Base-by-base conservation (phyloP, 2,797 vertebrate species). In the Acrossocheilus wenchowensis region DNA sequence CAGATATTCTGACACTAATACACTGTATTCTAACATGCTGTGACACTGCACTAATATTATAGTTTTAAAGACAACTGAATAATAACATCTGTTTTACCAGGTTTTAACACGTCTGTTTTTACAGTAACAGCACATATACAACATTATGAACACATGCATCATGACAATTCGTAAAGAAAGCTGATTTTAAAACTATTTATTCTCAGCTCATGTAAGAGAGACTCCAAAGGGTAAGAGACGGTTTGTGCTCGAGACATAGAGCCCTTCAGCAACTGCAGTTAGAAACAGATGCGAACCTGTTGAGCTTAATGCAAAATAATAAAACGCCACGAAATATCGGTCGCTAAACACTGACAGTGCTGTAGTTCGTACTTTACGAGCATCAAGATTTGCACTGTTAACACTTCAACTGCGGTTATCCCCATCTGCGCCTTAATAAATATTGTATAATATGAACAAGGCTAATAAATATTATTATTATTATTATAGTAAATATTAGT, bases 281-380 rank as follows among this genome's bases (percentile, higher is more conserved):
- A 43, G 50, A 78, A 71, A 83, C 52, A 66, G 71, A 66, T 43
- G 26, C 80, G 85, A 83, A 89, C 87, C 81, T 86, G 90, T 86
- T 84, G 89, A 90, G 86, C 74, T 50, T 23, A 83, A 81, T 30
- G 34, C 77, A 30, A 77, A 64, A 68, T 15, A 66, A 68, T 57
- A 75, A 26, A 75, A 39, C 30, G 34, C 54, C 9, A 79, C 68
- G n/a, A 87, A 85, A 48, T 14, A 83, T 66, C 4, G 36, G 26
- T 72, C 10, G 36, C 30, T 80, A 23, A 60, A 80, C 52, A n/a
- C 39, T 48, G 21, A 48, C 5, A 36, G 39, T 72, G 39, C 26
- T 17, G n/a, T 39, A 60, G 39, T 71, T 85, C 26, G 14, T 41
- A 41, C 48, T 78, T 54, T 69, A 54, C 19, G 26, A 36, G 26